These are phyloP conservation scores for Ephestia elutella DNA, from an alignment of 1,140 invertebrate species.

Conservation along the genomic window DNA sequence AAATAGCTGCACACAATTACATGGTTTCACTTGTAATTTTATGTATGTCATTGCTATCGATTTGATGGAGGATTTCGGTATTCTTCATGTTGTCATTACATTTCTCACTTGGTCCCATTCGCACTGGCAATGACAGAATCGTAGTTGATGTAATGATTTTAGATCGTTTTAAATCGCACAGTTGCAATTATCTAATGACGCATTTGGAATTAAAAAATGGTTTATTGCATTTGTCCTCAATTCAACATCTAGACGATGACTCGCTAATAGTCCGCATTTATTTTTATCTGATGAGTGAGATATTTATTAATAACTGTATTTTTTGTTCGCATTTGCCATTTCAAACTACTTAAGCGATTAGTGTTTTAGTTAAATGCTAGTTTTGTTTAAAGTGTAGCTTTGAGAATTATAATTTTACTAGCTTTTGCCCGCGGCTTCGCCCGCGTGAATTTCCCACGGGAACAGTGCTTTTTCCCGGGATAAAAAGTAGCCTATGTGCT, in stretches of 20 bases:
- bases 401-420: no score
- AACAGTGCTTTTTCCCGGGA: no score
- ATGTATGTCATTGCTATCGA: neutral
- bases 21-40: constrained; percentile 13
- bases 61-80: neutral
- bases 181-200: neutral
- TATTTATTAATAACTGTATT: neutral
- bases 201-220: neutral
- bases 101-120: no score
- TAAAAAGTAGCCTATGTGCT: no score
- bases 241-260: constrained; percentile 1
- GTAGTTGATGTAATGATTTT: no score
- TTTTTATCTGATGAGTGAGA: neutral
- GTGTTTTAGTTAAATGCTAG: no score
- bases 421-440: no score
- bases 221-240: neutral
- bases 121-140: no score
- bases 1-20: constrained; percentile 10
- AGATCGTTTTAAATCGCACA: no score
- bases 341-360: neutral
- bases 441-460: no score
- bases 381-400: no score
- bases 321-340: neutral
- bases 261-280: neutral
- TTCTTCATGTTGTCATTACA: no score